phyloP scores from a whole-genome alignment of 1,140 invertebrate species.

The Hydropsyche tenuis region DNA sequence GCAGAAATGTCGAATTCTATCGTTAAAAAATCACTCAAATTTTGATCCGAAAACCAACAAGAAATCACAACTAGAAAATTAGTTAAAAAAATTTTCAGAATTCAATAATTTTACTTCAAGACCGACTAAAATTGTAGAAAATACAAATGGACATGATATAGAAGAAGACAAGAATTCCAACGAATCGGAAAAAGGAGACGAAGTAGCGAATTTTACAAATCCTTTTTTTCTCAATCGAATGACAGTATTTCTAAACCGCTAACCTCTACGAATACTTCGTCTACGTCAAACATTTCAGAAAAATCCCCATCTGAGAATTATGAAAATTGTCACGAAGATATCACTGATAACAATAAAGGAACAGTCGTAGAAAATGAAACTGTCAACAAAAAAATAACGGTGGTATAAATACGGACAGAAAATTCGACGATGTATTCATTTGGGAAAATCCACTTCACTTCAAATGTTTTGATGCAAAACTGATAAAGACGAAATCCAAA shows the following conservation, averaged over 20 bases:
- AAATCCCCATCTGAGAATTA: too few relatives aligned
- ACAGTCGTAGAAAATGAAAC: background rate
- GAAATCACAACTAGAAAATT: constrained; percentile 27
- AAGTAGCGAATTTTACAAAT: constrained; percentile 29
- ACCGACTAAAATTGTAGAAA: constrained; percentile 56
- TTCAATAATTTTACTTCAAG: constrained; percentile 77
- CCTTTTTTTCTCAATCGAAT: constrained; percentile 15
- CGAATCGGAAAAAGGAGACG: background rate
- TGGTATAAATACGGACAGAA: background rate
- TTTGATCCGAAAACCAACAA: constrained; percentile 52
- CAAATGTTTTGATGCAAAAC: constrained; percentile 57
- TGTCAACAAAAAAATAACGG: background rate
- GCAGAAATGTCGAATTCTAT: constrained; percentile 46
- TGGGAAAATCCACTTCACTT: constrained; percentile 78
- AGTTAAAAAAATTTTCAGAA: constrained; percentile 69
- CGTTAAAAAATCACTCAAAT: constrained; percentile 56
- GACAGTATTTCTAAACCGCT: too few relatives aligned
- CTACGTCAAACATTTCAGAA: too few relatives aligned
- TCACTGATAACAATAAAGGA: background rate
- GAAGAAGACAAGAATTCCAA: background rate
- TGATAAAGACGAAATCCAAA: constrained; percentile 32
- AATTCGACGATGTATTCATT: constrained; percentile 70
- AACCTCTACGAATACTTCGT: too few relatives aligned
- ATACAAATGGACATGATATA: constrained; percentile 50
- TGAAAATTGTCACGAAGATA: background rate